Base-by-base conservation (phyloP, 2,113 vertebrate species). In the Atrichornis clamosus region DNA sequence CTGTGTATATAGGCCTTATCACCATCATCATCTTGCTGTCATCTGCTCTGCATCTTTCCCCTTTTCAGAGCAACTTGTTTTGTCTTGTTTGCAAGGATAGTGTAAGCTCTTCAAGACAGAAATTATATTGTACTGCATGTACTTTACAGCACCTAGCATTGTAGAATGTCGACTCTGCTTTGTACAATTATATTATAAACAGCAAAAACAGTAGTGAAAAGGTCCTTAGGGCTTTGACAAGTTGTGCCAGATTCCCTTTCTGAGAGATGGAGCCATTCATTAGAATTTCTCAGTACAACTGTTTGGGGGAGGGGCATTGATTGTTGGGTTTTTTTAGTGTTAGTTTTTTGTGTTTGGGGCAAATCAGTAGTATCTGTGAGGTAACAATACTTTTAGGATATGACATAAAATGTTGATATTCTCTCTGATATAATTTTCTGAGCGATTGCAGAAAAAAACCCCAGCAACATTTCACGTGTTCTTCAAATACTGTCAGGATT, bases 1-100 rank as follows among this genome's bases (percentile, higher is more conserved):
- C 26, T 85, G 8, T 91, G 22, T 87, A 20, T 60, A 37, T 63
- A 84, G 77, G 24, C 62, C 81, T 95, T 95, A 94, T 92, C 90
- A n/a, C 63, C 2, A 0, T 75, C n/a, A 23, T 90, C 56, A 95
- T 94, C 75, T 93, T 80, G 64, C 87, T 96, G 84, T 97, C 93
- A 59, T 93, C 90, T 91, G 82, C 63, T 83, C 64, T 87, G 59
- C 56, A 70, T 89, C 94, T 89, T 94, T 83, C 39, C n/a, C 15
- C 55, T 85, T 94, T 93, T 85, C 79, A 86, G 46, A 64, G 53
- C 56, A 77, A 93, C 93, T 85, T 96, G 93, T 95, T 91, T 67
- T 77, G 21, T 85, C 94, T 94, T 96, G 95, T 93, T 95, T 2
- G 19, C 58, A 69, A 89, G 81, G 75, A 14, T 58, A 83, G 67